Evolutionary conservation across 2,888 invertebrate species (phyloP), one percentile per base, ranked within the genome.

Genomic region (Orthosia gothica): DNA sequence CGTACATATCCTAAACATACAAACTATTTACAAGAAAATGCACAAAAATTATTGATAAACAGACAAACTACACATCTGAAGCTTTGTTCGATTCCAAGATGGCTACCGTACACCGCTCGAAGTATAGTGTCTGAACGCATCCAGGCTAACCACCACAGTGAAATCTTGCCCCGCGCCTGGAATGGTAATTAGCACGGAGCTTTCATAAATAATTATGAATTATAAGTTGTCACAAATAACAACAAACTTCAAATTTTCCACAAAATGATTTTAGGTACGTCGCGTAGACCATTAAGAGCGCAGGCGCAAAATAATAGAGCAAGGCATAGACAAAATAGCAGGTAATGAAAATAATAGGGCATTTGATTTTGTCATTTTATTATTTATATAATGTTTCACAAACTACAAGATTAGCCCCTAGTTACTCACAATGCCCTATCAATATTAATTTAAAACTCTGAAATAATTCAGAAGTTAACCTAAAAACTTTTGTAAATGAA

Each of bases 1-100:
- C 97, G 97, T 97, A 97, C 97, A 97, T 97, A 97, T 97, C 97
- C 97, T 97, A 97, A 97, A 97, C 97, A 97, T 97, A 96, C 97
- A 97, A 97, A 97, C 96, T 96, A 97, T 97, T 96, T 97, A 97
- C 97, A 97, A 94, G 94, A 94, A 97, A 96, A 96, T 96, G 96
- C 96, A 97, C 96, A 96, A 95, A 96, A 96, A 97, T 96, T 97
- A 97, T 96, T 96, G 96, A 96, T 96, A 97, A 96, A 97, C 96
- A 97, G 96, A 96, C 96, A 96, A 97, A 95, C 95, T 97, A 95
- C 97, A 97, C 97, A 96, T 97, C 96, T 97, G 96, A 97, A 97
- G 97, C 97, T 97, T 97, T 97, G 97, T 97, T 97, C 97, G 96
- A 96, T 96, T 97, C 97, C 97, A 97, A 97, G 97, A 97, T 97